These are phyloP conservation scores for Aurelia aurita DNA, from an alignment of 30 jellyfish, hydroid and myxozoan genomes.

Conservation along the genomic window DNA sequence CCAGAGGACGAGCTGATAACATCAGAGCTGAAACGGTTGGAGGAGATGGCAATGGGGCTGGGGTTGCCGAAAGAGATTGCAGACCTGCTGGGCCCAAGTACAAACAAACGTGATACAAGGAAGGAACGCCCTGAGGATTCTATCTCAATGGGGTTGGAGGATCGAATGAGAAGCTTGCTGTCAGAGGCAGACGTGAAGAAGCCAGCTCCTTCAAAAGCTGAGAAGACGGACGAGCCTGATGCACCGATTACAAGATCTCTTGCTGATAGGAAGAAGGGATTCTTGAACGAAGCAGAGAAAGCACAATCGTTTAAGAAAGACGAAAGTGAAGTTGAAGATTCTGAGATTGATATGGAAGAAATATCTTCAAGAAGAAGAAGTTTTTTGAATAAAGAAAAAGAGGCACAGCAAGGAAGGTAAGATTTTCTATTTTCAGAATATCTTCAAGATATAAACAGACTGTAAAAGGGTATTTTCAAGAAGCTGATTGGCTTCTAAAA, in stretches of 20 bases:
- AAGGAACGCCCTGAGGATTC: slow-evolving; percentile 57
- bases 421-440: neutral
- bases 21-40: slow-evolving; percentile 57
- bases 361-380: slow-evolving; percentile 79
- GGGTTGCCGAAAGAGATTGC: slow-evolving; percentile 67
- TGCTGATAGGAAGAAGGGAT: slow-evolving; percentile 79
- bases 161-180: slow-evolving; percentile 48
- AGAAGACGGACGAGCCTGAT: slow-evolving; percentile 43
- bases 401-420: slow-evolving; percentile 30
- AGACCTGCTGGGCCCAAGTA: slow-evolving; percentile 40
- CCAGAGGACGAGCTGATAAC: slow-evolving; percentile 65
- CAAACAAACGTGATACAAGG: neutral
- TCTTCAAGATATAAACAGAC: neutral
- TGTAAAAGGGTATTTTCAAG: neutral
- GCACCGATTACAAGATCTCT: slow-evolving; percentile 59
- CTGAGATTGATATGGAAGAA: slow-evolving; percentile 80
- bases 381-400: slow-evolving; percentile 73
- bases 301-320: slow-evolving; percentile 49
- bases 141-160: slow-evolving; percentile 52
- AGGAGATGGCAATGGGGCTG: slow-evolving; percentile 61
- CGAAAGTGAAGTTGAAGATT: slow-evolving; percentile 61
- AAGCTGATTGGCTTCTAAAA: no score
- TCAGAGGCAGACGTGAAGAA: slow-evolving; percentile 24
- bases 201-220: slow-evolving; percentile 1
- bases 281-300: slow-evolving; percentile 74